Evolutionary conservation across 1,140 invertebrate genomes (phyloP).

Genomic region (Eriocheir sinensis): DNA sequence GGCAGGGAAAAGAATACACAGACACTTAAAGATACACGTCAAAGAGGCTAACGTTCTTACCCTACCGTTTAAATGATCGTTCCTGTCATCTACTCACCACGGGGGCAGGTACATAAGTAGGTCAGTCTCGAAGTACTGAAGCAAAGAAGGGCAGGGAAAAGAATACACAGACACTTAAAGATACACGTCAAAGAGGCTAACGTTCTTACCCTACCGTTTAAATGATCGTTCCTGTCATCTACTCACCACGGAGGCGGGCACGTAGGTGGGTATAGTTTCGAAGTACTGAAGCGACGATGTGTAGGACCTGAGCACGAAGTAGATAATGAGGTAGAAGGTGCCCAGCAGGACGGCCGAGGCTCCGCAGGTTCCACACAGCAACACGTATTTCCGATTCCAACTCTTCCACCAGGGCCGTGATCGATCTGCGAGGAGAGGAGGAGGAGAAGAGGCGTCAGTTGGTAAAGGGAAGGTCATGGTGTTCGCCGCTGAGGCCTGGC

Average conservation of each 20-base stretch:
- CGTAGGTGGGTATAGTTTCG: constrained; percentile 92
- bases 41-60: no score
- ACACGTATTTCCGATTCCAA: constrained; percentile 86
- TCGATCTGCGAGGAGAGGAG: constrained; percentile 58
- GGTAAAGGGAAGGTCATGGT: neutral
- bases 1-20: no score
- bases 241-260: constrained; percentile 89
- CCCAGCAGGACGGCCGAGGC: constrained; percentile 88
- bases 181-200: no score
- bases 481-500: neutral
- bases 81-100: constrained; percentile 87
- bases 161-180: no score
- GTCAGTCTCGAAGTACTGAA: constrained; percentile 91
- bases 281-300: constrained; percentile 91
- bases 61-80: no score
- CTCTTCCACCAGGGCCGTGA: constrained; percentile 73
- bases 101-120: constrained; percentile 90
- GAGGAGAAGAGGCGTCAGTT: neutral
- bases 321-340: constrained; percentile 88
- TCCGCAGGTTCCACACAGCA: constrained; percentile 89
- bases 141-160: neutral
- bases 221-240: no score
- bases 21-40: no score
- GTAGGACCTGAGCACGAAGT: constrained; percentile 89
- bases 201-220: no score